These are phyloP conservation scores for Unio delphinus DNA, from an alignment of 2,888 invertebrate species.

Conservation along the genomic window DNA sequence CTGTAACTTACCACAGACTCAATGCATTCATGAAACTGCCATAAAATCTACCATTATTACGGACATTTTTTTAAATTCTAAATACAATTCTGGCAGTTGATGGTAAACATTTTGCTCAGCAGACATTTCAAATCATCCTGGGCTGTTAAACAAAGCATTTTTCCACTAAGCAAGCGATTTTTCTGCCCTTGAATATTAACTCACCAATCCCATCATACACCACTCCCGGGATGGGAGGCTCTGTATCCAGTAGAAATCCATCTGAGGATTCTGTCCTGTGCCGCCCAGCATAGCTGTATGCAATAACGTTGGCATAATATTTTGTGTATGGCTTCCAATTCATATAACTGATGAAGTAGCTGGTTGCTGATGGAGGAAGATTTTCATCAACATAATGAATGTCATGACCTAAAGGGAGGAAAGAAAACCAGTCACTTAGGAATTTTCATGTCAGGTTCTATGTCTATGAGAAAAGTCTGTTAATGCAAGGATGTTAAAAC, in stretches of 20 bases:
- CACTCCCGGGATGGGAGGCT: slow-evolving; percentile 19
- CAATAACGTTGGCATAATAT: slow-evolving; percentile 23
- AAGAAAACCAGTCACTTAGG: not conserved
- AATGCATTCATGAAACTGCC: no score
- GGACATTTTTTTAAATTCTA: no score
- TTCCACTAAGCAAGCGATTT: slow-evolving; percentile 1
- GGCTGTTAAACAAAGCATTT: not conserved
- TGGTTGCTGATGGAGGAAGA: slow-evolving; percentile 5
- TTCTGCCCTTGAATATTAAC: slow-evolving; percentile 1
- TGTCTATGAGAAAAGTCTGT: no score
- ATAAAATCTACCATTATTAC: no score
- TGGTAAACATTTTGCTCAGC: not conserved
- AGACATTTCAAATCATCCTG: slow-evolving; percentile 1
- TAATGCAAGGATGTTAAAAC: no score
- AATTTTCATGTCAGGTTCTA: not conserved
- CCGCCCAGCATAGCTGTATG: slow-evolving; percentile 21
- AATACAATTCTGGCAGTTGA: no score
- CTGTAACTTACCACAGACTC: no score
- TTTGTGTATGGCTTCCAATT: slow-evolving; percentile 13
- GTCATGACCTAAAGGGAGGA: slow-evolving; percentile 20
- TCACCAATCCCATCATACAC: slow-evolving; percentile 25
- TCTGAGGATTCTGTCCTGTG: slow-evolving; percentile 22
- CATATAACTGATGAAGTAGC: slow-evolving; percentile 8
- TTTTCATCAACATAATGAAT: slow-evolving; percentile 7
- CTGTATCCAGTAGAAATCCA: slow-evolving; percentile 28